Percentiles rank a stretch among this genome's conserved stretches.
These are phyloP conservation scores for Cacatua alba DNA, from an alignment of 2,113 vertebrate species.

Conservation along the genomic window DNA sequence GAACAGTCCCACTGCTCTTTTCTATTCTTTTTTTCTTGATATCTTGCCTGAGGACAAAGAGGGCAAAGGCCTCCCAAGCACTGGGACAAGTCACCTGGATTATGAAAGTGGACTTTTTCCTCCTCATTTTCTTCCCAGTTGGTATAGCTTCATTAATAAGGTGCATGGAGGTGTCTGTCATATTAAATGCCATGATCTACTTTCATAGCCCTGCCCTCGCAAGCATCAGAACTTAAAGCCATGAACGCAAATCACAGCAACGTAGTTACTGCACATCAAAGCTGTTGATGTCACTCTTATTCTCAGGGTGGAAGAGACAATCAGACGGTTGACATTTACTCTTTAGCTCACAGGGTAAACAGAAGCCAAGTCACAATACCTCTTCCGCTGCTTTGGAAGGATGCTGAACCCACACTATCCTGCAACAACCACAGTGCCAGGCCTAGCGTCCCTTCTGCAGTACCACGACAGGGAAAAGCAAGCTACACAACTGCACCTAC, in stretches of 20 bases:
- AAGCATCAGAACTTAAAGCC: background rate
- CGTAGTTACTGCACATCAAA: background rate
- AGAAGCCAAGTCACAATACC: background rate
- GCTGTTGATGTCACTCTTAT: background rate
- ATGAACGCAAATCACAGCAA: background rate
- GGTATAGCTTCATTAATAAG: background rate
- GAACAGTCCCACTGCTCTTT: background rate
- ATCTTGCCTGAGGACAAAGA: background rate
- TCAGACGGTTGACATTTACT: slow-evolving; percentile 25
- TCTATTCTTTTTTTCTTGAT: background rate
- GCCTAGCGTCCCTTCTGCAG: background rate
- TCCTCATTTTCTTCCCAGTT: background rate
- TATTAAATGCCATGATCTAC: background rate
- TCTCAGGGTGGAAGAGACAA: background rate
- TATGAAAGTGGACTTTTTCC: background rate
- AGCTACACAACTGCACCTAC: background rate
- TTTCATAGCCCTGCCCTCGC: background rate
- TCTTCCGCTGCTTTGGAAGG: background rate
- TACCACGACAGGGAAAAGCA: background rate
- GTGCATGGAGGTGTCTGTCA: background rate
- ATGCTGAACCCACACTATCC: background rate
- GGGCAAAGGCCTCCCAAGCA: background rate
- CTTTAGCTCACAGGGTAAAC: slow-evolving; percentile 21
- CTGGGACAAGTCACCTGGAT: background rate
- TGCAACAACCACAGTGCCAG: background rate